Evolutionary conservation across 2,113 vertebrate genomes (phyloP), one percentile per base, ranked within the genome.

Genomic region (Helogale parvula): DNA sequence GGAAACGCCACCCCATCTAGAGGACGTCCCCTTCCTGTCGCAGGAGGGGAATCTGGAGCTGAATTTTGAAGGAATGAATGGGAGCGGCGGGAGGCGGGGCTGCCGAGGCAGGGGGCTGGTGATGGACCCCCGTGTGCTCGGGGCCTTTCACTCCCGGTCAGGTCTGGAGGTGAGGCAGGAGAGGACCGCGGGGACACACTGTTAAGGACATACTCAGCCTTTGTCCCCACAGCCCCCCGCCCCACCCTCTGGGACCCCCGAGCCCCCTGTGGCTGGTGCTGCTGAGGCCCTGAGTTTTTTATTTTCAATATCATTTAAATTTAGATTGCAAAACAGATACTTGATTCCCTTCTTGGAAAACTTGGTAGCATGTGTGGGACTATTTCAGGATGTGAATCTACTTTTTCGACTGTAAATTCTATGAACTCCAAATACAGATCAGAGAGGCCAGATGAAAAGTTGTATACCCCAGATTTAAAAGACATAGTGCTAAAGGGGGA

Each of bases 221-320:
- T 7, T 15, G 5, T 16, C 17, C 27, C 38, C 0, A 1, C 3
- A 7, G 3, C 38, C 41, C 14, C 71, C 13, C 7, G 2, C 14
- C 72, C 9, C 71, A 5, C 38, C 71, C 5, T 41, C n/a, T 1
- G 11, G 52, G n/a, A 25, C 31, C 74, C 1, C 0, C 8, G 2
- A 10, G 65, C 65, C 45, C 2, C 23, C 0, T 14, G 41, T 19
- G n/a, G 88, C 10, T 14, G 1, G 4, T 15, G 52, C 1, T 0
- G 29, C 76, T 4, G n/a, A 83, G 82, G 68, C 35, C 2, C 52
- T 33, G 60, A 47, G 7, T 31, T 47, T 79, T 93, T 38, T 38
- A 45, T 33, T 79, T 45, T 38, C 13, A 65, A 65, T 9, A 11
- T 9, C 21, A 68, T n/a, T 81, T 66, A 87, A 54, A 54, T 60